phyloP scores from a whole-genome alignment of 2,888 invertebrate genomes.

The Octodonta nipae region DNA sequence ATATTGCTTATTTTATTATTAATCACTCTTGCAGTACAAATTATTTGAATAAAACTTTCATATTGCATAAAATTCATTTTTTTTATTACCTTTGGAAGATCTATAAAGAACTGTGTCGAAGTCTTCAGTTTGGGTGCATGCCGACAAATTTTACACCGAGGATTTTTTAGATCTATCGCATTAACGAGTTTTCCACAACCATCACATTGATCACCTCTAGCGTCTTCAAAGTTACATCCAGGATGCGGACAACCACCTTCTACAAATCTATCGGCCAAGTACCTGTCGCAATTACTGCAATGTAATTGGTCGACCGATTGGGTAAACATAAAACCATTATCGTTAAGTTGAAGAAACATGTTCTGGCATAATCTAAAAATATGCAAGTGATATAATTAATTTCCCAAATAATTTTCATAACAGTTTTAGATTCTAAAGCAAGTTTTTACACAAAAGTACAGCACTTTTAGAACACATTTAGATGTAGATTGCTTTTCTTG shows the following conservation, averaged over 20 bases:
- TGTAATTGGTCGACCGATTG: slow-evolving; percentile 83
- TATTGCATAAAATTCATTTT: too few relatives aligned
- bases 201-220: slow-evolving; percentile 97
- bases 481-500: too few relatives aligned
- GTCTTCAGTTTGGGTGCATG: slow-evolving; percentile 53
- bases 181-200: slow-evolving; percentile 92
- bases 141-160: slow-evolving; percentile 81
- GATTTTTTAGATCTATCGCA: slow-evolving; percentile 71
- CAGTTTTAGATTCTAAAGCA: too few relatives aligned
- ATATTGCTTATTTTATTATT: too few relatives aligned
- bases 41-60: too few relatives aligned
- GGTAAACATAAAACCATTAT: slow-evolving; percentile 68
- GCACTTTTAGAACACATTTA: too few relatives aligned
- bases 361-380: slow-evolving; percentile 71
- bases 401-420: too few relatives aligned
- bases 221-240: slow-evolving; percentile 80
- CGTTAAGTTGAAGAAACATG: slow-evolving; percentile 70
- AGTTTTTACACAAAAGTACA: too few relatives aligned
- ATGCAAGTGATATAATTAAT: too few relatives aligned
- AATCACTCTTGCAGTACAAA: too few relatives aligned
- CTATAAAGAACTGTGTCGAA: slow-evolving; percentile 88
- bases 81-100: slow-evolving; percentile 76
- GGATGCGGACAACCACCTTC: slow-evolving; percentile 86
- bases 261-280: slow-evolving; percentile 78
- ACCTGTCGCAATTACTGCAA: slow-evolving; percentile 76